Conservation (phyloP, 2,797 vertebrate genomes). For the Phoebastria nigripes region DNA sequence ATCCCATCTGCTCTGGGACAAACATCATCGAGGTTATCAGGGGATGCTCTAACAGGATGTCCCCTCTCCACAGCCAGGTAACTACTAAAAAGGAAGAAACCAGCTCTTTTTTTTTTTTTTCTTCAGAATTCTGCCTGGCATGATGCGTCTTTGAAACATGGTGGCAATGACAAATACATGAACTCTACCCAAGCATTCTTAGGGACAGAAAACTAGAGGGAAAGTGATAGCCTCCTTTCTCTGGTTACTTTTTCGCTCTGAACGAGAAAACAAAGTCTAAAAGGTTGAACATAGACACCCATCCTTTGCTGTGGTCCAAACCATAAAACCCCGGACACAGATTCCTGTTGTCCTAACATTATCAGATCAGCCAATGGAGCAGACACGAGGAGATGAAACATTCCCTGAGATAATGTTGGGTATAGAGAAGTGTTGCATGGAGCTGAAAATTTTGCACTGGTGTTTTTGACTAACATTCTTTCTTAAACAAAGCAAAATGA, state of each 20-base stretch:
- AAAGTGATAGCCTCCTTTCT: background rate
- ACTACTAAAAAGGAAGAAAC: background rate
- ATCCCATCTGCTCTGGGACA: background rate
- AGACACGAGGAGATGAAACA: accelerated
- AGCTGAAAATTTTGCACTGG: background rate
- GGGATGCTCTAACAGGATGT: background rate
- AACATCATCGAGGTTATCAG: background rate
- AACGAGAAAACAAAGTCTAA: background rate
- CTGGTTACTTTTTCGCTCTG: background rate
- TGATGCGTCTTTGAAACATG: background rate
- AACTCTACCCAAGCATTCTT: background rate
- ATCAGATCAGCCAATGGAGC: background rate
- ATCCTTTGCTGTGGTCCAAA: background rate
- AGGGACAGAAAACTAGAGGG: background rate
- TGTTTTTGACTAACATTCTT: background rate
- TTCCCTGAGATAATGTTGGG: background rate
- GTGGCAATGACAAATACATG: background rate
- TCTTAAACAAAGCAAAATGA: background rate
- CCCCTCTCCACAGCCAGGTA: background rate
- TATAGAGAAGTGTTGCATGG: accelerated
- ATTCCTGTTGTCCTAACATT: background rate
- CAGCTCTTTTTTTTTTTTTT: background rate
- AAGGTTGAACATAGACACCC: accelerated
- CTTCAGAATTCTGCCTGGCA: background rate
- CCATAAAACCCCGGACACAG: background rate